Evolutionary conservation across 2,888 invertebrate genomes (phyloP), one percentile per base, ranked within the genome.

Genomic region (Blastobasis lacticolella): DNA sequence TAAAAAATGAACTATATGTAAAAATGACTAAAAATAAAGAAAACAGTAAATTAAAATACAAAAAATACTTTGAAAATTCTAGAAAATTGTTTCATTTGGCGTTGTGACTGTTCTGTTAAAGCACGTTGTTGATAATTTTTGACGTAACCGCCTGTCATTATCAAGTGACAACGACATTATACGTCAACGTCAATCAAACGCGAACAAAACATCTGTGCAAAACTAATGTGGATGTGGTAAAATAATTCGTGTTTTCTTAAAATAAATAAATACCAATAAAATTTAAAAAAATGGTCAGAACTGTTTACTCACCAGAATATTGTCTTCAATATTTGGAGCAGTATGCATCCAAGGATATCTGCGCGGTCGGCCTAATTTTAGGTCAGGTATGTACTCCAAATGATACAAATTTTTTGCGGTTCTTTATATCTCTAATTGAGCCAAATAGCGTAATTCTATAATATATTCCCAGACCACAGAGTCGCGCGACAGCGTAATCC

Each of bases 401-500:
- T 23, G 23, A 23, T 23, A 23, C 1, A 23, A 23, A 23, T 23
- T 23, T 23, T 23, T 23, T 23, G 23, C 1, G 23, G 23, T 40
- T 8, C n/a, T 36, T 46, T 46, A 36, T 46, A 46, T 5, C 5
- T 1, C 5, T 8, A 41, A 7, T 49, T 47, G n/a, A 10, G 10
- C 8, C 6, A 2, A 23, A 48, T 40, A 10, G 9, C 5, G 9
- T 42, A 5, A 42, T 42, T 42, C 42, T 43, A 3, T 53, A 47
- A 59, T 54, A 52, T 38, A 51, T 54, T 80, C 86, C 49, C 61
- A 93, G 94, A 90, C 88, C 49, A 89, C 91, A 49, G 82, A 84
- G 41, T 90, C 91, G 54, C 92, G 93, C 67, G 95, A 95, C 66
- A 93, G 92, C 81, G 91, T 95, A 4, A 91, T 96, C 40, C 95